Evolutionary conservation across 1,140 invertebrate species (phyloP).

Genomic region (Littorina saxatilis): DNA sequence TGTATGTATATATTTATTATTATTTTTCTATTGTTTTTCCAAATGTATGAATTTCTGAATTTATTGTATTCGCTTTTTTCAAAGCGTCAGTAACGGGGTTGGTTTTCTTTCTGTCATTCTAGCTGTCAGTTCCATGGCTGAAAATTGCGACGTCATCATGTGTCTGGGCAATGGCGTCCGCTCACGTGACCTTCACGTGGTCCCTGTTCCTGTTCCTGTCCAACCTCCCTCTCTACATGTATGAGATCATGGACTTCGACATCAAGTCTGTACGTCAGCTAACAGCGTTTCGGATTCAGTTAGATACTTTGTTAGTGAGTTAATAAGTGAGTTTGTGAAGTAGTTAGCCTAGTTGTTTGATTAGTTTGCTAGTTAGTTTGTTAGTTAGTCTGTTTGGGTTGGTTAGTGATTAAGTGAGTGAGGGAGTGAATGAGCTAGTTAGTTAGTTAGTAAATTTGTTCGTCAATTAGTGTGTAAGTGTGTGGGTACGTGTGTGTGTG

Average conservation of each 20-base stretch:
- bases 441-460: too few species aligned
- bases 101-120: not conserved
- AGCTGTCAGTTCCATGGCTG: slow-evolving; percentile 86
- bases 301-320: not conserved
- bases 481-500: too few species aligned
- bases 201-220: slow-evolving; percentile 88
- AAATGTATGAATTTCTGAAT: not conserved
- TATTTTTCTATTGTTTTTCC: not conserved
- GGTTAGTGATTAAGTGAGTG: too few species aligned
- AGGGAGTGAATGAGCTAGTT: too few species aligned
- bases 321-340: not conserved
- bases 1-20: not conserved
- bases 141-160: slow-evolving; percentile 95
- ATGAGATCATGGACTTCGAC: slow-evolving; percentile 67
- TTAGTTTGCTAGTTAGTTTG: too few species aligned
- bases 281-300: not conserved
- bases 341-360: not conserved
- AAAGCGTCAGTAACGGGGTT: too few species aligned
- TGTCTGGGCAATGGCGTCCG: slow-evolving; percentile 98
- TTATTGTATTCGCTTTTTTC: too few species aligned
- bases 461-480: not conserved
- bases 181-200: slow-evolving; percentile 98
- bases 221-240: slow-evolving; percentile 66
- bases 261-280: slow-evolving; percentile 59
- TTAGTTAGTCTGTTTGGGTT: not conserved